Base-by-base conservation (phyloP, 2,113 vertebrate species). In the Erythrolamprus reginae region DNA sequence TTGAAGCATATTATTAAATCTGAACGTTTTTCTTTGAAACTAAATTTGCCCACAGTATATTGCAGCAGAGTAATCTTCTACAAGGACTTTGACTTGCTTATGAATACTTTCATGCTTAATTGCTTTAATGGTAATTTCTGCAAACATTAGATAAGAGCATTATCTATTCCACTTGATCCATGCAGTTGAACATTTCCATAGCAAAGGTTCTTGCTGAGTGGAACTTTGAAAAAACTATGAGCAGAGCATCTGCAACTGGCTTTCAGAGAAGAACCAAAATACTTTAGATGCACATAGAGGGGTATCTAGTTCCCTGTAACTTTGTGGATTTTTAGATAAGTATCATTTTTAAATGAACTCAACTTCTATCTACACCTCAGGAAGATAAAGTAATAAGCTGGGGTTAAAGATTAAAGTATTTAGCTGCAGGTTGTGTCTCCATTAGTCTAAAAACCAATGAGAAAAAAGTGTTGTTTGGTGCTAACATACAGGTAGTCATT, bases 271-370 rank as follows among this genome's bases (percentile, higher is more conserved):
- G 50, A 87, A 87, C 55, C 9, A 38, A 82, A 84, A 10, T 56
- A 13, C 2, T 21, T 83, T 38, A 58, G 1, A 19, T 87, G 87
- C 24, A 4, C 2, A 19, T 48, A 12, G 65, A 56, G 19, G 48
- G 48, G 15, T 53, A 91, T 89, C 89, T 89, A 24, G 77, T 50
- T 0, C 55, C 0, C 9, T n/a, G 24, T 12, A 91, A 7, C 8
- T 84, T 85, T 95, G 91, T 65, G 33, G 33, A 89, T 87, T 88
- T 91, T 90, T 83, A 56, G 90, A 53, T n/a, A 3, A 24, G 0
- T n/a, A 12, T 58, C 88, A 7, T 23, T 92, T 21, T 58, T 51
- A 42, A 77, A 3, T 42, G 84, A 3, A 89, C 85, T 93, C 89
- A 77, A 93, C 26, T 50, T 89, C 82, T 82, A 89, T n/a, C n/a